phyloP scores from a whole-genome alignment of 2,113 vertebrate species.

The Sinocyclocheilus grahami region DNA sequence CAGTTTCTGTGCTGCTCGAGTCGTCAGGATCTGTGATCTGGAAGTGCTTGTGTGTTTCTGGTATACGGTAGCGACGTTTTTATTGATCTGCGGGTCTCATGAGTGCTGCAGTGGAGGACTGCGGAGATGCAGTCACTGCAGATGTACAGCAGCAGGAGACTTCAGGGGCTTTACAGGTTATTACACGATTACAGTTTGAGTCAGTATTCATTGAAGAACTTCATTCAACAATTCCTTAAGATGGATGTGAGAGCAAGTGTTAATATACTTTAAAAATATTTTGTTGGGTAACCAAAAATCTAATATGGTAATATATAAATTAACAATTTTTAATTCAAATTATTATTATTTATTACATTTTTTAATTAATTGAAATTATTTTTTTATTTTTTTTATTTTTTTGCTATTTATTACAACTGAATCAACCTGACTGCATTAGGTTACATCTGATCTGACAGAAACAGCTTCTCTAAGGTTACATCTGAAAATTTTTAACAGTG shows the following conservation, averaged over 20 bases:
- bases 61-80: not conserved
- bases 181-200: not conserved
- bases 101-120: constrained; percentile 38
- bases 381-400: not conserved
- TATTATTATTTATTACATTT: not conserved
- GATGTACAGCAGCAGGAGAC: not conserved
- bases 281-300: not conserved
- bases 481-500: not conserved
- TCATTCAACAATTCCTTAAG: not conserved
- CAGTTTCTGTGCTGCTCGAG: not conserved
- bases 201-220: not conserved
- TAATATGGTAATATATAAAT: not conserved
- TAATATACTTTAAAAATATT: not conserved
- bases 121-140: not conserved
- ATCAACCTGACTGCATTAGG: not conserved
- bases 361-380: not conserved
- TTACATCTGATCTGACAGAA: not conserved
- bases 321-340: not conserved
- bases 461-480: not conserved
- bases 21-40: not conserved
- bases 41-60: not conserved
- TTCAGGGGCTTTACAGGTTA: not conserved
- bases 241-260: not conserved
- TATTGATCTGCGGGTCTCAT: constrained; percentile 37
- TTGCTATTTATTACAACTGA: not conserved